phyloP scores from a whole-genome alignment of 2,113 vertebrate genomes.

The Raja brachyura region DNA sequence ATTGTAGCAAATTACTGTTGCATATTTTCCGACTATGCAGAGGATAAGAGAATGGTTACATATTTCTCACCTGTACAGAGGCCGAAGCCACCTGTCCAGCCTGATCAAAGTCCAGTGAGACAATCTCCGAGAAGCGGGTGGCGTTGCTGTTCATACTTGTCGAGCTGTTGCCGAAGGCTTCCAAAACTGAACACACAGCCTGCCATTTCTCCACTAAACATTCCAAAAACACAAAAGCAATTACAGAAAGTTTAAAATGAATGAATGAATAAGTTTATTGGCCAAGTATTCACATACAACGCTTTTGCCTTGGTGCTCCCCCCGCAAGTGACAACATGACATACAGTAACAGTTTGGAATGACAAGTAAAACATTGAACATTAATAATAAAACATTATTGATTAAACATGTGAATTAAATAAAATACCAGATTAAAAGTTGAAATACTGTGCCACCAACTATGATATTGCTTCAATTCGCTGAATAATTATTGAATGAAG shows the following conservation, averaged over 20 bases:
- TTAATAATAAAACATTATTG: no score
- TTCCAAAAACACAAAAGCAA: conserved; percentile 42
- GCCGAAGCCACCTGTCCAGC: conserved; percentile 92
- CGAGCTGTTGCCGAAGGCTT: conserved; percentile 88
- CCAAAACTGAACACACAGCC: conserved; percentile 86
- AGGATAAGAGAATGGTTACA: not conserved
- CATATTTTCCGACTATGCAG: not conserved
- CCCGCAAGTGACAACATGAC: no score
- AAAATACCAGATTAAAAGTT: not conserved
- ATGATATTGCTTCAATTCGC: not conserved
- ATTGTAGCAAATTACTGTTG: no score
- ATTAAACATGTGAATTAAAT: no score
- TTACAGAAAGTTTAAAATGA: not conserved
- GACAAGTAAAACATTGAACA: no score
- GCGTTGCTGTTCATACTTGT: conserved; percentile 81
- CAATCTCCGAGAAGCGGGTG: conserved; percentile 88
- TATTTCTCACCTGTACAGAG: conserved; percentile 75
- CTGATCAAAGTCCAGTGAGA: conserved; percentile 94
- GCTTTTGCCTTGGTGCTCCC: no score
- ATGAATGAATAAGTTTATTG: no score
- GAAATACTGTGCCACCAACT: not conserved
- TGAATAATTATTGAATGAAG: not conserved
- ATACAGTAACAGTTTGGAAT: no score
- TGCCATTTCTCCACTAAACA: conserved; percentile 88
- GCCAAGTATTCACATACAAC: no score